A percentile compares a stretch with the other conserved stretches of the same genome.
These are phyloP conservation scores for Vicugna pacos DNA, from an alignment of 2,113 vertebrate species.

Conservation along the genomic window DNA sequence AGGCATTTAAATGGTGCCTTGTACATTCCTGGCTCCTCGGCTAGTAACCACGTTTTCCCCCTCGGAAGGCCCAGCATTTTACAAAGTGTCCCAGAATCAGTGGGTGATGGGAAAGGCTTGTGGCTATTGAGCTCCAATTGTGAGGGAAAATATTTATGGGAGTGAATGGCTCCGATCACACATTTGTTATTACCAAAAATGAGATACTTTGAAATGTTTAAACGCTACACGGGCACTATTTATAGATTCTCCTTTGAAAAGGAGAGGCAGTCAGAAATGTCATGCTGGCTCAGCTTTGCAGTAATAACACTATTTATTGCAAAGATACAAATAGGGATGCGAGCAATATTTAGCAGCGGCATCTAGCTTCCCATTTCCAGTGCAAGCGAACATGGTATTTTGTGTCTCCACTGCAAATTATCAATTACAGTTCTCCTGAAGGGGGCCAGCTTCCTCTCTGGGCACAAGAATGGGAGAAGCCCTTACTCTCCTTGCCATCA, in stretches of 20 bases:
- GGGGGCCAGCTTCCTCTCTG: neutral
- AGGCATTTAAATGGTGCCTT: neutral
- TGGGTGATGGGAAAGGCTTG: neutral
- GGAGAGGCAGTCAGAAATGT: constrained; percentile 62
- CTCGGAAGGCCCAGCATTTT: neutral
- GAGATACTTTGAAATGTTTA: constrained; percentile 58
- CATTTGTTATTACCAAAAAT: constrained; percentile 65
- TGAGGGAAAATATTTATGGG: constrained; percentile 48
- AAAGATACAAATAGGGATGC: constrained; percentile 29
- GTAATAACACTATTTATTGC: constrained; percentile 57
- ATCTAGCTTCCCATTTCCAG: neutral
- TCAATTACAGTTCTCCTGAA: constrained; percentile 30
- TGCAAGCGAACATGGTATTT: neutral
- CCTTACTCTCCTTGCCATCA: neutral
- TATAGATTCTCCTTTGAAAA: constrained; percentile 54
- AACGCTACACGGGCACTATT: constrained; percentile 56
- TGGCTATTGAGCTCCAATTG: neutral
- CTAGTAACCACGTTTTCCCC: neutral
- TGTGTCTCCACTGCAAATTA: constrained; percentile 30
- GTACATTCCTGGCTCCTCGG: neutral
- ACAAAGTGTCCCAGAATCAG: neutral
- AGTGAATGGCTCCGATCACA: constrained; percentile 50
- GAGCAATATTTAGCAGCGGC: neutral
- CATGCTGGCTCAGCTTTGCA: constrained; percentile 42
- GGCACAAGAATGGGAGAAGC: neutral